Evolutionary conservation across 1,140 invertebrate genomes (phyloP).

Genomic region (Hesperophylax magnus): DNA sequence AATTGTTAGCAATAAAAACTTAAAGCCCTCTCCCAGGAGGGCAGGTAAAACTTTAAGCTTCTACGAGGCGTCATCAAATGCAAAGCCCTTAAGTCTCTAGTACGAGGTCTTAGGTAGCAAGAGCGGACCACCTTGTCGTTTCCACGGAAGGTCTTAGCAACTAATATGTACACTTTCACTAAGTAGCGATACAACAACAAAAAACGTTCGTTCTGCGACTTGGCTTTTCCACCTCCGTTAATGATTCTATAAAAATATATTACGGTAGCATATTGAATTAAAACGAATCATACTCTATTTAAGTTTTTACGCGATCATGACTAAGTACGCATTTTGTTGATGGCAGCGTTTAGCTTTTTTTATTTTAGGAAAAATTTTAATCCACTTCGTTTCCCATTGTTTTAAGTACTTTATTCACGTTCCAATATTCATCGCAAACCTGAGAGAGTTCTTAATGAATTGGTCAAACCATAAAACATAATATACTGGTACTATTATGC

Average conservation of each 20-base stretch:
- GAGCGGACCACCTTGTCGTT: neutral
- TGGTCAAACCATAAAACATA: too few relatives aligned
- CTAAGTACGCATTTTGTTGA: too few relatives aligned
- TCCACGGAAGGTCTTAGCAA: neutral
- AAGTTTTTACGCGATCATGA: too few relatives aligned
- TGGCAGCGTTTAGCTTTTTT: too few relatives aligned
- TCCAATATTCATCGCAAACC: too few relatives aligned
- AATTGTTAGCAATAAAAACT: conserved; percentile 38
- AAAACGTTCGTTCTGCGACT: neutral
- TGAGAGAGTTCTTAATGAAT: too few relatives aligned
- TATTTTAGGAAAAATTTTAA: too few relatives aligned
- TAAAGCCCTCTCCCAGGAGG: conserved; percentile 11
- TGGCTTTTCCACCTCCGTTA: neutral
- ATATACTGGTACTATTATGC: too few relatives aligned
- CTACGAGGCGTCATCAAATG: conserved; percentile 23
- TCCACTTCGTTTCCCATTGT: too few relatives aligned
- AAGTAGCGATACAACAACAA: neutral
- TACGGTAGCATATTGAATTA: conserved; percentile 3
- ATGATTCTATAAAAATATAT: conserved; percentile 16
- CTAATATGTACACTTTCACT: neutral
- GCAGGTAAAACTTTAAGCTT: conserved; percentile 35
- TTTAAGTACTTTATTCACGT: too few relatives aligned
- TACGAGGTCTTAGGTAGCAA: neutral
- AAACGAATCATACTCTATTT: neutral
- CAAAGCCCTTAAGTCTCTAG: neutral